Percentiles rank a stretch among this genome's conserved stretches.
Evolutionary conservation across 2,888 invertebrate species (phyloP).

Genomic region (Hirtodrosophila confusa): DNA sequence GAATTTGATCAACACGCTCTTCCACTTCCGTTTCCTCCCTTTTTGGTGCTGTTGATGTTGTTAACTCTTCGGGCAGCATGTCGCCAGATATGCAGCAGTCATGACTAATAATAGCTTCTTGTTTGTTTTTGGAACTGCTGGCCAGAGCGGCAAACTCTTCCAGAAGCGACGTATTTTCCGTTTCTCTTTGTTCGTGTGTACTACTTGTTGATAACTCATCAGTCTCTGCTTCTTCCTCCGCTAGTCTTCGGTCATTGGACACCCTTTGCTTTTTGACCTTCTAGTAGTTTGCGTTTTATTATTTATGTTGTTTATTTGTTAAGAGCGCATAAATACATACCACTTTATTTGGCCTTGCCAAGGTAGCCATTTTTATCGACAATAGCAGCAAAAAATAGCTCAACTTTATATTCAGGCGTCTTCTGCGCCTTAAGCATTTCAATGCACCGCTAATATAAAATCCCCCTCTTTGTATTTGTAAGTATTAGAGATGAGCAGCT

Average conservation of each 20-base stretch:
- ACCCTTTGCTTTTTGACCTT: slow-evolving; percentile 59
- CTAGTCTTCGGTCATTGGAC: slow-evolving; percentile 24
- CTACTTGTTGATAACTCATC: slow-evolving; percentile 70
- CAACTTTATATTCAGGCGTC: neutral
- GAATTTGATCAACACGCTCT: slow-evolving; percentile 24
- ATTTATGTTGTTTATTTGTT: neutral
- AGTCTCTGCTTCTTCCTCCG: slow-evolving; percentile 46
- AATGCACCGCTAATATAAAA: slow-evolving; percentile 44
- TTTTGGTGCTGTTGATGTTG: slow-evolving; percentile 1
- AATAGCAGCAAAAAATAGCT: neutral
- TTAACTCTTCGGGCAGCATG: slow-evolving; percentile 16
- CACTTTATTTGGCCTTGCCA: slow-evolving; percentile 81
- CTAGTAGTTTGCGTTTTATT: slow-evolving; percentile 45
- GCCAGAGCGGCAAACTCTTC: slow-evolving; percentile 60
- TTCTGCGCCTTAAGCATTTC: slow-evolving; percentile 36
- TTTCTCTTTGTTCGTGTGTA: slow-evolving; percentile 44
- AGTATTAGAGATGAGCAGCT: slow-evolving; percentile 26
- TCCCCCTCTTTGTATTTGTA: slow-evolving; percentile 33
- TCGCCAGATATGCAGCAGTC: slow-evolving; percentile 74
- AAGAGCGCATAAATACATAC: slow-evolving; percentile 57
- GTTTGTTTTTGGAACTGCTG: slow-evolving; percentile 41
- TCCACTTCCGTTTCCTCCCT: neutral
- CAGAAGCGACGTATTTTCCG: slow-evolving; percentile 46
- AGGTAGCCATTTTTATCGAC: slow-evolving; percentile 80
- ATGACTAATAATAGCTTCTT: slow-evolving; percentile 64